Evolutionary conservation across 2,797 vertebrate genomes (phyloP), one percentile per base, ranked within the genome.

Genomic region (Pterois miles): DNA sequence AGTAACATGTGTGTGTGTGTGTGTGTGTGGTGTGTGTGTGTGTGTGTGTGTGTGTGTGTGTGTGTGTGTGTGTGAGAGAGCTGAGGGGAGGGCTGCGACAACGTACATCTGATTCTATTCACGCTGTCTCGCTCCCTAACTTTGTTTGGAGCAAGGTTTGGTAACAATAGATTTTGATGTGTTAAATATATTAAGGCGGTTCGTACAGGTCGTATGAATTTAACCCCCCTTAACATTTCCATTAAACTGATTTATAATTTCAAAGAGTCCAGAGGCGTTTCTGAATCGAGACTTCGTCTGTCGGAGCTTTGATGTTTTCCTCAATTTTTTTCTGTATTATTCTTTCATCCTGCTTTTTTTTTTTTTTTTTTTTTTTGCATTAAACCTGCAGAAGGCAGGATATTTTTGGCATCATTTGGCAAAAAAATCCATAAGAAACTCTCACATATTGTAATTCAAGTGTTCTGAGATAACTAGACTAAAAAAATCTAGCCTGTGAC

Each of bases 241-340:
- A 84, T 89, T 82, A 80, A 58, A 53, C 29, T 71, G 60, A 86
- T 84, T 78, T 74, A 52, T 50, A 63, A 59, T 85, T 86, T 92
- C 86, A 90, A 84, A 89, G 80, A 85, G 77, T 87, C 88, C 83
- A 77, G 74, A 88, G 85, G 83, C 88, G 87, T 88, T 91, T 85
- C 79, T 83, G 65, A 84, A 85, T 83, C 89, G 74, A 90, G 78
- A 84, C 86, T 81, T 88, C 88, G 86, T 85, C 88, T 91, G 84
- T 77, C 11, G 2, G 56, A 71, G 78, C 90, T 93, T 92, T 93
- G 91, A 93, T 92, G 88, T 94, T 92, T 86, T 66, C 76, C 78
- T 78, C 65, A 67, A 66, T 64, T 84, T 78, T 59, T 84, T 68
- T 63, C 64, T 73, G 8, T 82, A 67, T 87, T 77, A 86, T 86